Evolutionary conservation across 2,797 vertebrate species (phyloP).

Genomic region (Eulemur mongoz): DNA sequence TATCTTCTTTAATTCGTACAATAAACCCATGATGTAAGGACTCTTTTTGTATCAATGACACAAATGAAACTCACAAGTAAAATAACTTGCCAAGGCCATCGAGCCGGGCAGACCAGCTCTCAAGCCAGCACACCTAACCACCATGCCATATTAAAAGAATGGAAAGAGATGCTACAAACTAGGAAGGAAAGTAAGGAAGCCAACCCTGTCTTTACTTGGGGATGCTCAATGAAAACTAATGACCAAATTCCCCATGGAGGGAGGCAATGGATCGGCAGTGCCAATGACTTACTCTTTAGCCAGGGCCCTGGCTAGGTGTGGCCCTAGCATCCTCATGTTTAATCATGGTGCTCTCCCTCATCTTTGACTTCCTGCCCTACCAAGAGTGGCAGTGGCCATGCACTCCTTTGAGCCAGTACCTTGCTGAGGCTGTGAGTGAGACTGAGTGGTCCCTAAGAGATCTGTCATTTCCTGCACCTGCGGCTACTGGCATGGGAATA

Average conservation of each 20-base stretch:
- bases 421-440: neutral
- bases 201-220: neutral
- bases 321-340: neutral
- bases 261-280: accelerated
- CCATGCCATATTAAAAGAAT: accelerated
- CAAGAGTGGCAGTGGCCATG: neutral
- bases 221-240: neutral
- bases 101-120: neutral
- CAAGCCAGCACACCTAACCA: neutral
- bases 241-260: conserved; percentile 9
- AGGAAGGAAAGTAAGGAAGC: neutral
- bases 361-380: neutral
- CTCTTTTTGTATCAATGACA: neutral
- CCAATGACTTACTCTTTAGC: neutral
- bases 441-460: neutral
- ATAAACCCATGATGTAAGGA: neutral
- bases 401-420: neutral
- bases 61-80: neutral
- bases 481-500: neutral
- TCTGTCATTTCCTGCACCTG: neutral
- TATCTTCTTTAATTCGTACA: neutral
- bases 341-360: neutral
- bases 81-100: neutral
- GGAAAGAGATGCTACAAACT: neutral
- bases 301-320: neutral